Percentiles rank a stretch among this genome's conserved stretches.
These are phyloP conservation scores for Hirtodrosophila histrioides DNA, from an alignment of 2,888 invertebrate genomes.

Conservation along the genomic window DNA sequence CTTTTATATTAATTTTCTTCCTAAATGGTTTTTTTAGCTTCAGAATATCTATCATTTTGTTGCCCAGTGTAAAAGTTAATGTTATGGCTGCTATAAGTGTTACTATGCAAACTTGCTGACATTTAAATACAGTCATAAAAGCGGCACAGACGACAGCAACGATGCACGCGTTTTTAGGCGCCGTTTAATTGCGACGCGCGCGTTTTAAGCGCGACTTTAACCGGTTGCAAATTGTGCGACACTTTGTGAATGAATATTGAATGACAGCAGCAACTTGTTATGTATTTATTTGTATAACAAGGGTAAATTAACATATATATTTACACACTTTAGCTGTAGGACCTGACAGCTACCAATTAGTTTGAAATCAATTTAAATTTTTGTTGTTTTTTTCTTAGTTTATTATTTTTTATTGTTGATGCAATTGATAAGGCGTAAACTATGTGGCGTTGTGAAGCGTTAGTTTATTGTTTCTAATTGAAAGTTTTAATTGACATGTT, in stretches of 20 bases:
- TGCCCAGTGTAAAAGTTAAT: slow-evolving; percentile 20
- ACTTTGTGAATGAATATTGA: slow-evolving; percentile 54
- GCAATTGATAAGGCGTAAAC: slow-evolving; percentile 45
- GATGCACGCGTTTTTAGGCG: slow-evolving; percentile 54
- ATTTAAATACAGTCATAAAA: slow-evolving; percentile 59
- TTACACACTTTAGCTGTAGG: slow-evolving; percentile 24
- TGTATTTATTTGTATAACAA: slow-evolving; percentile 35
- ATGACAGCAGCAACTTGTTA: slow-evolving; percentile 37
- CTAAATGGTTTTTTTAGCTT: too few species aligned
- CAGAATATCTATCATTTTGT: too few species aligned
- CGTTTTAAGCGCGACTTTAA: slow-evolving; percentile 54
- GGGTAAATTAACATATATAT: slow-evolving; percentile 60
- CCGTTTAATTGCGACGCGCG: slow-evolving; percentile 59
- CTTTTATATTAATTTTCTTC: too few species aligned
- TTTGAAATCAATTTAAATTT: slow-evolving; percentile 54
- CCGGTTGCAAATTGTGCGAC: slow-evolving; percentile 50
- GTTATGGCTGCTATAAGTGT: slow-evolving; percentile 27
- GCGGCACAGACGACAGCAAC: slow-evolving; percentile 17
- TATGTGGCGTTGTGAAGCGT: slow-evolving; percentile 16
- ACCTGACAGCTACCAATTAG: slow-evolving; percentile 52
- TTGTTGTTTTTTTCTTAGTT: slow-evolving; percentile 2
- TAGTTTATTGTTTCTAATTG: slow-evolving; percentile 10
- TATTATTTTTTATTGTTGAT: background rate
- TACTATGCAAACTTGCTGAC: slow-evolving; percentile 39
- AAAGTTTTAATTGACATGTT: slow-evolving; percentile 27